These are phyloP conservation scores for Oppia nitens DNA, from an alignment of 1,140 invertebrate genomes.

Conservation along the genomic window DNA sequence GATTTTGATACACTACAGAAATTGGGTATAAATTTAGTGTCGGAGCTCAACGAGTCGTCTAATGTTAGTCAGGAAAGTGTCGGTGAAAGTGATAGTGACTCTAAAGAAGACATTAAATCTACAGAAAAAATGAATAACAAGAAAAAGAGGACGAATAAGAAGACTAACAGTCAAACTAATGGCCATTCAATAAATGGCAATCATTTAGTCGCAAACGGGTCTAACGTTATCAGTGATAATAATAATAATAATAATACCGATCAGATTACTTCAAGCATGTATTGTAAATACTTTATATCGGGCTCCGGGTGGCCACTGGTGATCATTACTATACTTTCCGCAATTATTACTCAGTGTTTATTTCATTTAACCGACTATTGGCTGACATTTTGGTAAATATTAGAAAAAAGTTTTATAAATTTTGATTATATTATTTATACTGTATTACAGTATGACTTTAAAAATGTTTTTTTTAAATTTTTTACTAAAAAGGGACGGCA, in stretches of 20 bases:
- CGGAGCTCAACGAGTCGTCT: slow-evolving; percentile 3
- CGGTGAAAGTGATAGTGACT: neutral
- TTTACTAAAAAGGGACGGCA: neutral
- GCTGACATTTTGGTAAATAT: slow-evolving; percentile 19
- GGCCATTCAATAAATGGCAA: too few relatives aligned
- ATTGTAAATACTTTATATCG: slow-evolving; percentile 19
- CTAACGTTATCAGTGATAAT: too few relatives aligned
- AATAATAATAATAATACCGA: too few relatives aligned
- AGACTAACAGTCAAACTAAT: too few relatives aligned
- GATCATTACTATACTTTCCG: slow-evolving; percentile 15
- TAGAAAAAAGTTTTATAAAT: neutral
- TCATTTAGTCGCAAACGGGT: too few relatives aligned
- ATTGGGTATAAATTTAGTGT: slow-evolving; percentile 17
- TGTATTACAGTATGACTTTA: too few relatives aligned
- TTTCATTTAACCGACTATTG: slow-evolving; percentile 23
- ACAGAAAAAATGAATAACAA: neutral
- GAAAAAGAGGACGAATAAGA: neutral
- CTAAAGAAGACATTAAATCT: neutral
- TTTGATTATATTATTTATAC: neutral
- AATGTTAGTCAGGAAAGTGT: neutral
- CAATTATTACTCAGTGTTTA: slow-evolving; percentile 19
- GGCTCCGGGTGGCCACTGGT: slow-evolving; percentile 16
- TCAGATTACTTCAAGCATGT: slow-evolving; percentile 3
- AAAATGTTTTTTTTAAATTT: neutral
- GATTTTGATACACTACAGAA: slow-evolving; percentile 16